phyloP scores from a whole-genome alignment of 2,888 invertebrate species.

The Pristionchus mayeri region DNA sequence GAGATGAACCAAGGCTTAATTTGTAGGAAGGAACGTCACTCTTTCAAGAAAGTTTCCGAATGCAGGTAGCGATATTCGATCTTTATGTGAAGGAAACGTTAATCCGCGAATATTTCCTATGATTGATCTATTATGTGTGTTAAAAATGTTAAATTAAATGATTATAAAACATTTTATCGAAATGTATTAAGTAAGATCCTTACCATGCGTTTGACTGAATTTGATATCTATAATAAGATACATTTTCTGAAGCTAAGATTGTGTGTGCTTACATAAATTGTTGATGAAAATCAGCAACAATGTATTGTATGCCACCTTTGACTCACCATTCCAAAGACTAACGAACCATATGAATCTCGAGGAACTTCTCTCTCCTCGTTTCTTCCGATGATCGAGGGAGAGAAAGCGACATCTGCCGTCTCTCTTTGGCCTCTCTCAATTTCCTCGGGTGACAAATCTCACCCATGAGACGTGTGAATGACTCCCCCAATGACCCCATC shows the following conservation, averaged over 20 bases:
- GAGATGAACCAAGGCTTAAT: not conserved
- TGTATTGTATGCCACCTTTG: too few relatives aligned
- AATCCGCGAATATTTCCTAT: not conserved
- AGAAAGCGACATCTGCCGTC: constrained; percentile 8
- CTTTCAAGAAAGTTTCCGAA: constrained; percentile 5
- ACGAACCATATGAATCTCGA: too few relatives aligned
- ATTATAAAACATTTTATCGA: too few relatives aligned
- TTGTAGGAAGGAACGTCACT: not conserved
- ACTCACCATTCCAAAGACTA: too few relatives aligned
- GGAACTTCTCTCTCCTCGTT: not conserved
- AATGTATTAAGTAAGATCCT: too few relatives aligned
- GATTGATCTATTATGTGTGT: too few relatives aligned
- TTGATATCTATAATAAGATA: too few relatives aligned
- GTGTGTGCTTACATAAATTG: too few relatives aligned
- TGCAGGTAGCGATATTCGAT: not conserved
- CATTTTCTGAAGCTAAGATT: too few relatives aligned
- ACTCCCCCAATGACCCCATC: constrained; percentile 14
- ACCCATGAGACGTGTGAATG: constrained; percentile 40
- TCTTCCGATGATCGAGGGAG: not conserved
- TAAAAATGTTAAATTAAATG: too few relatives aligned
- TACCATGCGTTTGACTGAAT: too few relatives aligned
- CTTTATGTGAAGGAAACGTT: not conserved
- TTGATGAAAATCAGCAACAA: too few relatives aligned
- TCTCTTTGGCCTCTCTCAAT: not conserved
- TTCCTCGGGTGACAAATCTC: constrained; percentile 30